These are phyloP conservation scores for Andrena trimmerana DNA, from an alignment of 2,888 invertebrate species.

Conservation along the genomic window DNA sequence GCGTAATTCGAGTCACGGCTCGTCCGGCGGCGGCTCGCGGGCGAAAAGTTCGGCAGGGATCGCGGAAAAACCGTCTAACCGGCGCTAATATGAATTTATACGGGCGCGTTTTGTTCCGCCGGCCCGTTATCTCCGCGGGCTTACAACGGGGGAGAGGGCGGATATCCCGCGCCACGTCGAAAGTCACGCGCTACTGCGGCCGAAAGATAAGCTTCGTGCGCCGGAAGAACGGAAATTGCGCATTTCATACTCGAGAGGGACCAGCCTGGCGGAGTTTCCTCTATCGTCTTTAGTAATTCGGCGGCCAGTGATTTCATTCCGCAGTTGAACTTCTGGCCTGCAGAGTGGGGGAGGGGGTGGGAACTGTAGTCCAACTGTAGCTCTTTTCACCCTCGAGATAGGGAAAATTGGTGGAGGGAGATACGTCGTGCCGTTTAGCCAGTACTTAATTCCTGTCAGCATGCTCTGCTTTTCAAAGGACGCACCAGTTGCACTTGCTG, in stretches of 20 bases:
- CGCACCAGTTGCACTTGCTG: too few relatives aligned
- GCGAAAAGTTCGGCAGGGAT: conserved; percentile 16
- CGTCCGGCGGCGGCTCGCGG: background rate
- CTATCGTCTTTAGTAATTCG: conserved; percentile 37
- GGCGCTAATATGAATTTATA: conserved; percentile 65
- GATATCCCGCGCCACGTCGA: conserved; percentile 47
- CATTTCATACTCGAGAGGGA: conserved; percentile 52
- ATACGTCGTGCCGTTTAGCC: too few relatives aligned
- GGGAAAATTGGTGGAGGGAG: too few relatives aligned
- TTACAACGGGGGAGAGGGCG: conserved; percentile 38
- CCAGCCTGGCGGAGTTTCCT: conserved; percentile 17
- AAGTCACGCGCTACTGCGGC: conserved; percentile 67
- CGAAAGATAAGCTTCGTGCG: conserved; percentile 65
- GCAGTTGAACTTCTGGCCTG: background rate
- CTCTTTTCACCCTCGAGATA: too few relatives aligned
- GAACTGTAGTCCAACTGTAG: too few relatives aligned
- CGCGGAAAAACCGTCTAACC: conserved; percentile 24
- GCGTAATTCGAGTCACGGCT: conserved; percentile 32
- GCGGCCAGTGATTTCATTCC: conserved; percentile 1
- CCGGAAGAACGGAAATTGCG: conserved; percentile 60
- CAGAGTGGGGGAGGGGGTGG: too few relatives aligned
- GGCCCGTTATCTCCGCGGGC: conserved; percentile 56
- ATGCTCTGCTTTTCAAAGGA: too few relatives aligned
- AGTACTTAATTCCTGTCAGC: too few relatives aligned
- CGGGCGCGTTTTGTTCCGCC: conserved; percentile 20